Conservation (phyloP, 2,113 vertebrate species). For the Psilopsiagon aymara region DNA sequence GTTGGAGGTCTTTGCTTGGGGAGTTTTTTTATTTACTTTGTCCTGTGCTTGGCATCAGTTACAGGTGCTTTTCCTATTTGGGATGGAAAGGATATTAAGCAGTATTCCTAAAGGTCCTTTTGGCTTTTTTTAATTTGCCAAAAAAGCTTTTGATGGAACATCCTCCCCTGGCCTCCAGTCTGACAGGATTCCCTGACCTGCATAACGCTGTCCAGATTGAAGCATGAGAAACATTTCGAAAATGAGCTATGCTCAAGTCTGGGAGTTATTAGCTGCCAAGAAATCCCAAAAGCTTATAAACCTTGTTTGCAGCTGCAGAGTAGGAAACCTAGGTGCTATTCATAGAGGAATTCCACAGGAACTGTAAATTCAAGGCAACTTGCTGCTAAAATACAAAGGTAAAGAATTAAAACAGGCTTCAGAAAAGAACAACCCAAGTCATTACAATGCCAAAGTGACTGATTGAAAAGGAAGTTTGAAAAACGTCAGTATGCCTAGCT, state of each 20-base stretch:
- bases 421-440: conserved; percentile 12
- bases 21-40: conserved; percentile 34
- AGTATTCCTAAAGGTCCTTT: conserved; percentile 60
- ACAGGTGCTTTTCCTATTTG: conserved; percentile 67
- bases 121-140: conserved; percentile 36
- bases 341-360: conserved; percentile 47
- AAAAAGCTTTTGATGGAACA: conserved; percentile 49
- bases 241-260: conserved; percentile 36
- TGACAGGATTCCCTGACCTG: conserved; percentile 62
- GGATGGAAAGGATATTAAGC: conserved; percentile 55
- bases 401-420: conserved; percentile 51
- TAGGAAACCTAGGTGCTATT: conserved; percentile 52
- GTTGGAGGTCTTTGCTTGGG: conserved; percentile 25
- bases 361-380: conserved; percentile 64
- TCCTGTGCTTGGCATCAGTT: conserved; percentile 58
- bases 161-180: conserved; percentile 36
- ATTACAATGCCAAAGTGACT: conserved; percentile 9
- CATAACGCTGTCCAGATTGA: conserved; percentile 65
- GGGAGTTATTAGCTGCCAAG: conserved; percentile 55
- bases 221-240: conserved; percentile 39
- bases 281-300: conserved; percentile 38
- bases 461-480: conserved; percentile 47
- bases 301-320: conserved; percentile 51
- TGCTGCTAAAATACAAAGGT: conserved; percentile 47
- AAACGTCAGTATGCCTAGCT: neutral